Evolutionary conservation across 1,140 invertebrate species (phyloP).

Genomic region (Caenorhabditis tropicalis): DNA sequence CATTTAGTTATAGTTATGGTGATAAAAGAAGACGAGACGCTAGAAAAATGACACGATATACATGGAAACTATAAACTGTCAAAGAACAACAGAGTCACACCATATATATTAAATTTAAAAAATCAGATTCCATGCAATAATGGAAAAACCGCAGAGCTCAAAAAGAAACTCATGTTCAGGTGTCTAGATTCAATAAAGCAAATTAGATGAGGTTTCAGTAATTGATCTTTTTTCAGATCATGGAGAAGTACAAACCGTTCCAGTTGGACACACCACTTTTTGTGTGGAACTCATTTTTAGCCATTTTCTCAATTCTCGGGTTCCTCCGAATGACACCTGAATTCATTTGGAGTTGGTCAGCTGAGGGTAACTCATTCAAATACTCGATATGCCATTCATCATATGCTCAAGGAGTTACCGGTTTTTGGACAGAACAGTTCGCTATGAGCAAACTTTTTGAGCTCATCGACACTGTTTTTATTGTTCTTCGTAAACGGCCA

Average conservation of each 20-base stretch:
- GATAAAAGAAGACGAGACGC: slow-evolving; percentile 82
- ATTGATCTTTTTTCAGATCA: slow-evolving; percentile 75
- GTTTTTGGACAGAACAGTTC: slow-evolving; percentile 84
- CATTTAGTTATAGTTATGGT: slow-evolving; percentile 79
- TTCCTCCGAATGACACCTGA: slow-evolving; percentile 74
- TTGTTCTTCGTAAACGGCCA: slow-evolving; percentile 69
- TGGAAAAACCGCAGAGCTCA: too few species aligned
- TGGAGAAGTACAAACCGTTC: slow-evolving; percentile 68
- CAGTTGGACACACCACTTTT: slow-evolving; percentile 81
- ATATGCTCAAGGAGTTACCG: slow-evolving; percentile 84
- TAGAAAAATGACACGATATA: slow-evolving; percentile 24
- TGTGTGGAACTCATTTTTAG: slow-evolving; percentile 92
- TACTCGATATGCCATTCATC: slow-evolving; percentile 73
- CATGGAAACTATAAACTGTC: not conserved
- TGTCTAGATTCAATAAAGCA: too few species aligned
- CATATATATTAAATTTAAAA: not conserved
- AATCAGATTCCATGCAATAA: too few species aligned
- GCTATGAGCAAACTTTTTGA: slow-evolving; percentile 72
- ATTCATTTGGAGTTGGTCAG: slow-evolving; percentile 61
- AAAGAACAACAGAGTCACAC: not conserved
- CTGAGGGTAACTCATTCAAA: slow-evolving; percentile 63
- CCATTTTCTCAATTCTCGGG: slow-evolving; percentile 83
- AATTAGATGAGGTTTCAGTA: slow-evolving; percentile 76
- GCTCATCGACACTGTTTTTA: slow-evolving; percentile 69
- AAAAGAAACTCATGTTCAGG: too few species aligned